Percentiles rank a stretch among this genome's conserved stretches.
Evolutionary conservation across 2,797 vertebrate genomes (phyloP).

Genomic region (Artibeus jamaicensis): DNA sequence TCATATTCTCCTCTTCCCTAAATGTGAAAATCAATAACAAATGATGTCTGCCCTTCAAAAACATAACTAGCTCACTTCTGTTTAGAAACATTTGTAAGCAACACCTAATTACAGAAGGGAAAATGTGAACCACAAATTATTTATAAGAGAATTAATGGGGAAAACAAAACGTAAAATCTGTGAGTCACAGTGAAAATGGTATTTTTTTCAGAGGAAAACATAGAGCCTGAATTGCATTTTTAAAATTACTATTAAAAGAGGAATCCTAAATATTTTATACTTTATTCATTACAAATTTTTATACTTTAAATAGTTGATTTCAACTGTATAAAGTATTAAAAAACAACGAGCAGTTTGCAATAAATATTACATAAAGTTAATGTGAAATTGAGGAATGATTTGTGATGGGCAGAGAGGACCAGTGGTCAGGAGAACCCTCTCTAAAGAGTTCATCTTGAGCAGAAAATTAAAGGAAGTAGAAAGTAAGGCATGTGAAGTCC

Average conservation of each 20-base stretch:
- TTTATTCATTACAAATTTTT: no score
- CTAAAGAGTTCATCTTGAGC: background rate
- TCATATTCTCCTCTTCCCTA: background rate
- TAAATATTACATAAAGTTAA: background rate
- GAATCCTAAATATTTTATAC: background rate
- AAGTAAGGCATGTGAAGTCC: background rate
- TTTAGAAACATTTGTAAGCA: background rate
- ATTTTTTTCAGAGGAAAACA: background rate
- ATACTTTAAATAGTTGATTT: background rate
- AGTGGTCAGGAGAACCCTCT: background rate
- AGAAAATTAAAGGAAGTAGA: background rate
- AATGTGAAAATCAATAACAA: conserved; percentile 6
- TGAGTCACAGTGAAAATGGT: background rate
- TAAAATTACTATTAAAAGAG: background rate
- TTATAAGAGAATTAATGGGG: background rate
- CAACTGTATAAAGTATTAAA: background rate
- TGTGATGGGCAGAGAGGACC: background rate
- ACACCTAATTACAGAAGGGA: background rate
- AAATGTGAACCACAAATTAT: background rate
- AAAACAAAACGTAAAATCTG: background rate
- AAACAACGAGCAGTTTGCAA: background rate
- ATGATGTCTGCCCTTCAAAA: background rate
- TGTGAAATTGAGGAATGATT: background rate
- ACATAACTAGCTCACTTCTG: background rate
- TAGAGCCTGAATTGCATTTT: background rate